Percentiles rank a stretch among this genome's conserved stretches.
These are phyloP conservation scores for Acleris laterana DNA, from an alignment of 2,888 invertebrate genomes.

Conservation along the genomic window DNA sequence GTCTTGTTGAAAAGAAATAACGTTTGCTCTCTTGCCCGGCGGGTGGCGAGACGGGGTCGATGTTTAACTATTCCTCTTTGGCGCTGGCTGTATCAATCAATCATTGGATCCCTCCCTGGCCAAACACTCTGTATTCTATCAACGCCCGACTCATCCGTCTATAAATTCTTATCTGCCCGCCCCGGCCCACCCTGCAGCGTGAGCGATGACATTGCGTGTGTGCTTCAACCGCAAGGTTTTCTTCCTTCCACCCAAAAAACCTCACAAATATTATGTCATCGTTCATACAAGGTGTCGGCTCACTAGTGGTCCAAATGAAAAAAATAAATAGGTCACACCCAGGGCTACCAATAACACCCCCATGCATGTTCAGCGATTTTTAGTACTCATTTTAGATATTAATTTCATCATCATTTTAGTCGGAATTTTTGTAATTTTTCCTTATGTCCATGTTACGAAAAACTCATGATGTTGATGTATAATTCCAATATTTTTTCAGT, in stretches of 20 bases:
- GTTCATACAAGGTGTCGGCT: no score
- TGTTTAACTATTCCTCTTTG: conserved; percentile 61
- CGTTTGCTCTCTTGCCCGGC: conserved; percentile 37
- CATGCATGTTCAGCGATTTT: no score
- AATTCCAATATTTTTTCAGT: no score
- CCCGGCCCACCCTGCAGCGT: conserved; percentile 62
- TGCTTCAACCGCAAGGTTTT: conserved; percentile 55
- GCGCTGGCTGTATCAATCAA: conserved; percentile 66
- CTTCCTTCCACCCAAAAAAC: conserved; percentile 35
- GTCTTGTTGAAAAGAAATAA: conserved; percentile 34
- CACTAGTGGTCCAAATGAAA: no score
- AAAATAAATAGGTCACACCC: no score
- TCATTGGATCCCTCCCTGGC: conserved; percentile 61
- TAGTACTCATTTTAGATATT: no score
- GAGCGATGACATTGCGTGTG: conserved; percentile 73
- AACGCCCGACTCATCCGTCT: conserved; percentile 70
- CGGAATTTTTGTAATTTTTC: no score
- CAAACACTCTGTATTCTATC: conserved; percentile 74
- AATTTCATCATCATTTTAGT: no score
- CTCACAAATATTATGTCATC: conserved; percentile 53
- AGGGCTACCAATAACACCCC: no score
- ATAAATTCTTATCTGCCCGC: conserved; percentile 76
- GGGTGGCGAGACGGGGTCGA: conserved; percentile 40
- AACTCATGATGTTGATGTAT: no score
- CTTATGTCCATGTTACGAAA: no score